Conservation (phyloP, 2,113 vertebrate species). For the Leptobrachium ailaonicum region DNA sequence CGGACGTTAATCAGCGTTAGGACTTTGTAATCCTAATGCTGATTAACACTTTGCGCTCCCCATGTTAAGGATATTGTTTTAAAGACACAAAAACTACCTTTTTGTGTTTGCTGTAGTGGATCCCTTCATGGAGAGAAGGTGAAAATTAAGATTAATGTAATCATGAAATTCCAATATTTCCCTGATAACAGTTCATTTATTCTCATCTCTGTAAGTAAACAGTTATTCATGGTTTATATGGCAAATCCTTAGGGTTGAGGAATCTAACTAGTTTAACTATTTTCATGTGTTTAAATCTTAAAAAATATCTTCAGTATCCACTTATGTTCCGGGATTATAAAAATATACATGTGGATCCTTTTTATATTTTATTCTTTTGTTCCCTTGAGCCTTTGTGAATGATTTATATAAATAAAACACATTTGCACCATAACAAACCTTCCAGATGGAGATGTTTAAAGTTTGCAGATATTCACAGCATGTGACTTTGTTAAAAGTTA, state of each 20-base stretch:
- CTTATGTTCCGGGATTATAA: not conserved
- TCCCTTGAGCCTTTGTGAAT: slow-evolving; percentile 11
- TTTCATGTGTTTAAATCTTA: not conserved
- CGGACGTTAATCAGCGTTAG: no score
- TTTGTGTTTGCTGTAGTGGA: no score
- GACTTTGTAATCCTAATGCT: no score
- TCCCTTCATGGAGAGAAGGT: no score
- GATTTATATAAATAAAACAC: slow-evolving; percentile 39
- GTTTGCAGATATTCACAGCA: slow-evolving; percentile 27
- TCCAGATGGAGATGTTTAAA: slow-evolving; percentile 32
- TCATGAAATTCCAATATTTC: no score
- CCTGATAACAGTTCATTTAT: not conserved
- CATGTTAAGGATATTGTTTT: no score
- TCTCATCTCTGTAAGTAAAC: not conserved
- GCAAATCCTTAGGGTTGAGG: no score
- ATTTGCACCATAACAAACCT: slow-evolving; percentile 21
- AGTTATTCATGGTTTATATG: not conserved
- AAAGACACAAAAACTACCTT: no score
- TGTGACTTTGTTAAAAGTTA: slow-evolving; percentile 31
- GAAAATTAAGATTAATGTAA: no score
- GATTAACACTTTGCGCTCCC: no score
- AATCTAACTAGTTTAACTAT: not conserved
- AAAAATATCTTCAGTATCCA: not conserved
- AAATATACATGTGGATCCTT: slow-evolving; percentile 6
- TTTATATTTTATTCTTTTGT: slow-evolving; percentile 11